These are phyloP conservation scores for Rhineura floridana DNA, from an alignment of 2,113 vertebrate genomes.

Conservation along the genomic window DNA sequence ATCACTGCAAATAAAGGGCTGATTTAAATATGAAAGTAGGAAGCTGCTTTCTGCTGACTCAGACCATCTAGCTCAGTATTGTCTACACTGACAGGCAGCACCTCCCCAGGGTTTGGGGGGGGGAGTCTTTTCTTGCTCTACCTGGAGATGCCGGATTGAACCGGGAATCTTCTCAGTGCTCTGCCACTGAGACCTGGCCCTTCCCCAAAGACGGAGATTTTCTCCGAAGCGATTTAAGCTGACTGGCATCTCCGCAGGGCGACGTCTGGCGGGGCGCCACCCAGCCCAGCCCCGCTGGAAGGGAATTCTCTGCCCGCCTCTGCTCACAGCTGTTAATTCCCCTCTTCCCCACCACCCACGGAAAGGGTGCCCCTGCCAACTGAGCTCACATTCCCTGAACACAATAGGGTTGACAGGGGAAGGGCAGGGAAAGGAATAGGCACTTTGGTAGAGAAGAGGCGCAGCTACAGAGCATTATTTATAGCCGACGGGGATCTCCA, in stretches of 20 bases:
- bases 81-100: too few relatives aligned
- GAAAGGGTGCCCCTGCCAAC: background rate
- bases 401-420: background rate
- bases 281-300: background rate
- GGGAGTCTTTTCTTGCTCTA: too few relatives aligned
- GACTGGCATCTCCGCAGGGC: background rate
- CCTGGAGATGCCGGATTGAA: too few relatives aligned
- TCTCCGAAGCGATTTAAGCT: background rate
- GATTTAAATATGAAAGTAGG: too few relatives aligned
- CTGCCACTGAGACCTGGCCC: too few relatives aligned
- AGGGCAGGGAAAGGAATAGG: background rate
- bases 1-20: too few relatives aligned
- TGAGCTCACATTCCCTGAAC: background rate
- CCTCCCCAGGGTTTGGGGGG: too few relatives aligned
- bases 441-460: background rate
- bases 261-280: background rate
- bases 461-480: background rate
- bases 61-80: too few relatives aligned
- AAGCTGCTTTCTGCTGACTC: too few relatives aligned
- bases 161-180: too few relatives aligned
- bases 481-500: background rate
- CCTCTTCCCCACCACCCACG: background rate
- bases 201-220: too few relatives aligned
- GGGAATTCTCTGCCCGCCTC: conserved; percentile 1
- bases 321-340: background rate